Percentiles rank a stretch among this genome's conserved stretches.
These are phyloP conservation scores for Panagrolaimus sp. DNA, from an alignment of 1,140 invertebrate species.

Conservation along the genomic window DNA sequence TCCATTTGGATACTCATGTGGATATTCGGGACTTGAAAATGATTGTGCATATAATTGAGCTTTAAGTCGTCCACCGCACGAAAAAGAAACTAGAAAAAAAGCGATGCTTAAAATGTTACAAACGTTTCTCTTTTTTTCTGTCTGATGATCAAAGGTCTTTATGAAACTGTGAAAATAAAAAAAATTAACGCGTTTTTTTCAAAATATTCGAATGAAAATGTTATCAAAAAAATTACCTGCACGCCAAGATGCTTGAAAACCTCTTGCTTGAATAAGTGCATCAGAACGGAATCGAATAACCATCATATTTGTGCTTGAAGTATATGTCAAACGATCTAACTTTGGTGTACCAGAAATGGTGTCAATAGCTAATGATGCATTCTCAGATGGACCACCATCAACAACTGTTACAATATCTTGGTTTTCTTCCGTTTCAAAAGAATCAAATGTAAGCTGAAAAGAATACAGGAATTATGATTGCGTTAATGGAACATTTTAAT, in stretches of 20 bases:
- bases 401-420: slow-evolving; percentile 91
- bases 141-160: neutral
- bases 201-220: no score
- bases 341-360: slow-evolving; percentile 78
- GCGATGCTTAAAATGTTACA: neutral
- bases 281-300: slow-evolving; percentile 92
- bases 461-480: slow-evolving; percentile 18
- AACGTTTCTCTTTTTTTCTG: no score
- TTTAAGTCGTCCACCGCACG: slow-evolving; percentile 41
- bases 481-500: neutral
- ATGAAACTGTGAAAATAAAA: neutral
- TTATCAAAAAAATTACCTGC: slow-evolving; percentile 59
- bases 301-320: slow-evolving; percentile 94
- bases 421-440: slow-evolving; percentile 91
- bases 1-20: slow-evolving; percentile 82
- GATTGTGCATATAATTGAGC: slow-evolving; percentile 31
- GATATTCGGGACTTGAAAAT: slow-evolving; percentile 72
- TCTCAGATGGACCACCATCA: slow-evolving; percentile 85
- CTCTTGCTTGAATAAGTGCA: slow-evolving; percentile 82
- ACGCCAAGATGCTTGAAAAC: slow-evolving; percentile 67
- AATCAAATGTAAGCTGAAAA: slow-evolving; percentile 72
- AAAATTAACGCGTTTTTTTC: slow-evolving; percentile 6
- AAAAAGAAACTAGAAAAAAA: slow-evolving; percentile 30
- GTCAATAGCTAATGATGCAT: slow-evolving; percentile 80
- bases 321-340: slow-evolving; percentile 76